Percentiles rank a stretch among this genome's conserved stretches.
Evolutionary conservation across 2,797 vertebrate species (phyloP).

Genomic region (Graptemys geographica): DNA sequence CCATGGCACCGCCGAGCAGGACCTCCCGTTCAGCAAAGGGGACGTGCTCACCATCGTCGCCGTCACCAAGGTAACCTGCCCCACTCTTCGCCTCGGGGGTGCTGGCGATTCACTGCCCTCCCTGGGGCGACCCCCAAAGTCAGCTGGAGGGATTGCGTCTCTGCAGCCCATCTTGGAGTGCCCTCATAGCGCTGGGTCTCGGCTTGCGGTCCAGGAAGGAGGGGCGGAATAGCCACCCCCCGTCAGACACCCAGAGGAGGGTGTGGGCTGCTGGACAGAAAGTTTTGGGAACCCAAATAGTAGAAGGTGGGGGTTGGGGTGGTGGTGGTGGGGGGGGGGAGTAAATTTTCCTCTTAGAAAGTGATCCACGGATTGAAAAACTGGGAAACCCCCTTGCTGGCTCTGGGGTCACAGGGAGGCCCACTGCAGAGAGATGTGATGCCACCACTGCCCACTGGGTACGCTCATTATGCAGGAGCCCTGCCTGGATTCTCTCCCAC

Average conservation of each 20-base stretch:
- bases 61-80: slow-evolving; percentile 91
- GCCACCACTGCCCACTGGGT: neutral
- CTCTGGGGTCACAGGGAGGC: neutral
- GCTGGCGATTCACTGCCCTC: neutral
- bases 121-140: neutral
- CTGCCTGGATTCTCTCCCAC: neutral
- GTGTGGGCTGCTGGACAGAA: neutral
- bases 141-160: neutral
- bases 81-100: accelerated
- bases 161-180: neutral
- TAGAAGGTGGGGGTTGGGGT: neutral
- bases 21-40: slow-evolving; percentile 97
- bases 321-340: accelerated
- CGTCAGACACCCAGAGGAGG: neutral
- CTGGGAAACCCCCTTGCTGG: neutral
- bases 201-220: neutral
- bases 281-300: neutral
- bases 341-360: neutral
- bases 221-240: neutral
- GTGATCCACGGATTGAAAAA: neutral
- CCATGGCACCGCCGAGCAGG: slow-evolving; percentile 94
- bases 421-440: neutral
- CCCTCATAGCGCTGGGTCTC: neutral
- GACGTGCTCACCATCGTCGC: slow-evolving; percentile 95
- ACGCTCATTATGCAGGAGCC: neutral